Evolutionary conservation across 2,113 vertebrate genomes (phyloP).

Genomic region (Rhipidura dahli): DNA sequence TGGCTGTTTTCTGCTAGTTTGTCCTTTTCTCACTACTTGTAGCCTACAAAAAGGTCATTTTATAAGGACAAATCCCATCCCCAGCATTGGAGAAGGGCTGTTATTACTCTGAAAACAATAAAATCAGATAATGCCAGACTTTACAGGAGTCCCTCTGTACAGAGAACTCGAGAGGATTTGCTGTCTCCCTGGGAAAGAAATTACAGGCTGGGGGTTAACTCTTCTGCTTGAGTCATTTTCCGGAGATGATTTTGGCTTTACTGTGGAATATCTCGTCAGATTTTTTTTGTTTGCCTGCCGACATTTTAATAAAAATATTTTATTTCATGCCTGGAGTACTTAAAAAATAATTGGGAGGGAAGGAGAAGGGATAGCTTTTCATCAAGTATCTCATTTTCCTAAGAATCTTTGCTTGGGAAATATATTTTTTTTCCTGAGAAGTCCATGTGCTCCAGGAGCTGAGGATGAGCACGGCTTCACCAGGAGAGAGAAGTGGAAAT

Average conservation of each 20-base stretch:
- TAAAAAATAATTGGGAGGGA: neutral
- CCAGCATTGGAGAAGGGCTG: neutral
- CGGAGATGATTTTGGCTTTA: conserved; percentile 27
- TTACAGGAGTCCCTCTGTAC: neutral
- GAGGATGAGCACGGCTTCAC: neutral
- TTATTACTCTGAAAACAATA: conserved; percentile 41
- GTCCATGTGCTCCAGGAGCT: neutral
- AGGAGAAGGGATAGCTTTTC: neutral
- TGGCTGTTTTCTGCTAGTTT: neutral
- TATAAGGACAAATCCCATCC: conserved; percentile 33
- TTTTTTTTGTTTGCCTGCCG: neutral
- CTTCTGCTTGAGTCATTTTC: neutral
- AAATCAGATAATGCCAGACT: conserved; percentile 33
- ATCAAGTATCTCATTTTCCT: conserved; percentile 3
- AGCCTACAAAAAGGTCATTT: conserved; percentile 41
- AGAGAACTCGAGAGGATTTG: conserved; percentile 43
- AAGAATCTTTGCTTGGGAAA: neutral
- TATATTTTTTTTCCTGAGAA: neutral
- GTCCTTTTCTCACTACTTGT: neutral
- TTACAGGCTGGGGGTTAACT: conserved; percentile 22
- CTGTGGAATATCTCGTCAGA: neutral
- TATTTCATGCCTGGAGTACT: neutral
- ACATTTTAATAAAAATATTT: conserved; percentile 49
- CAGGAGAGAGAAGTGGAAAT: neutral
- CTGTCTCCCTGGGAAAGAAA: conserved; percentile 45